These are phyloP conservation scores for Rousettus leschenaultii DNA, from an alignment of 2,113 vertebrate genomes.

Conservation along the genomic window DNA sequence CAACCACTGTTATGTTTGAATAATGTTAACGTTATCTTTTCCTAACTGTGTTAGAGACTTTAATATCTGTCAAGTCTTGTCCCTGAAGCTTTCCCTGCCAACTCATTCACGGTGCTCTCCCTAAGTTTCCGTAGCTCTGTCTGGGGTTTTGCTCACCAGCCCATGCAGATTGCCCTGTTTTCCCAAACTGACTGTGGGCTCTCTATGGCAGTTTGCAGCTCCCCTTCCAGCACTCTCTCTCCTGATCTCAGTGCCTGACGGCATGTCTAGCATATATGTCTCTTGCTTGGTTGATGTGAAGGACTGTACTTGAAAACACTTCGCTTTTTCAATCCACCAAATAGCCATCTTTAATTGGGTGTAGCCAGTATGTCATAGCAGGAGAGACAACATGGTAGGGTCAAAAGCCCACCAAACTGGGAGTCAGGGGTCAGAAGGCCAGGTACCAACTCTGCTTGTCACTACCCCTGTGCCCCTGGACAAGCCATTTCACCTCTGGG, in stretches of 20 bases:
- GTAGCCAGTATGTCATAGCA: background rate
- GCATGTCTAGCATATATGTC: background rate
- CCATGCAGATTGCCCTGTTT: background rate
- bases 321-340: background rate
- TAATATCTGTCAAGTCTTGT: background rate
- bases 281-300: background rate
- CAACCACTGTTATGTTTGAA: background rate
- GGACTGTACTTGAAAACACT: background rate
- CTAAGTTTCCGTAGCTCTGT: background rate
- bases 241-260: background rate
- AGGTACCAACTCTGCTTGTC: background rate
- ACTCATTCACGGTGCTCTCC: background rate
- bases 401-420: background rate
- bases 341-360: background rate
- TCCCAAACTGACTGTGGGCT: background rate
- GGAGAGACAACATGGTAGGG: background rate
- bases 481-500: background rate
- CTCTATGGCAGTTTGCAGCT: background rate
- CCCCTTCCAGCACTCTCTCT: background rate
- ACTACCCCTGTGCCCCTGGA: background rate
- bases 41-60: background rate
- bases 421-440: background rate
- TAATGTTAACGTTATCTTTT: background rate
- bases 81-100: background rate
- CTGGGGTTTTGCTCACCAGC: background rate